Percentiles rank a stretch among this genome's conserved stretches.
phyloP scores from a whole-genome alignment of 35 echinoderm and acorn worm genomes.

The Acanthaster planci region DNA sequence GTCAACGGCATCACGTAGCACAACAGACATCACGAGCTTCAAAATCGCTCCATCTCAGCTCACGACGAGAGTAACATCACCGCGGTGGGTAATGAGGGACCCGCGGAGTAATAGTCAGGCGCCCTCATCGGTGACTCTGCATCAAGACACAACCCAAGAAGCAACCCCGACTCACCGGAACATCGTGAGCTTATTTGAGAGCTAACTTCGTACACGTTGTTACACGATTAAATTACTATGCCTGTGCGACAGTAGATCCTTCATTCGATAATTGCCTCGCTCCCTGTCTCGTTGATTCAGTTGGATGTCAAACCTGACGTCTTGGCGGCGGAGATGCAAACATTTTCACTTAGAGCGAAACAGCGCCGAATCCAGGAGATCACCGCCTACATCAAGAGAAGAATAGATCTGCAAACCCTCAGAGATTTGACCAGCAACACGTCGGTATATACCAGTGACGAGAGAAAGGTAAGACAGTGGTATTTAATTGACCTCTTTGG shows the following conservation, averaged over 20 bases:
- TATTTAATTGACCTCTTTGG: too few species aligned
- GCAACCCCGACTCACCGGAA: background rate
- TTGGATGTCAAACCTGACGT: background rate
- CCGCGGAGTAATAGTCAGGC: too few species aligned
- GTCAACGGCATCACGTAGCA: too few species aligned
- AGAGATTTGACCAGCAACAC: background rate
- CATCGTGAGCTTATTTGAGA: background rate
- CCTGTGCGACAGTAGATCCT: too few species aligned
- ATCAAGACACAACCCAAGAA: background rate
- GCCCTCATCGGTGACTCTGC: too few species aligned
- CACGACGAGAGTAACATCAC: too few species aligned
- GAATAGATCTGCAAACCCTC: background rate
- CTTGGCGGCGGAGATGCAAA: background rate
- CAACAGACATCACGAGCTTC: too few species aligned
- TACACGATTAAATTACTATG: too few species aligned
- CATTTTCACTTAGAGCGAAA: background rate
- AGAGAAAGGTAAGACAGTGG: slow-evolving; percentile 14
- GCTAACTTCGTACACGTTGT: too few species aligned
- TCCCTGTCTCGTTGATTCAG: background rate
- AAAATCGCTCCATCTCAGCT: too few species aligned
- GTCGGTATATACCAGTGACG: background rate
- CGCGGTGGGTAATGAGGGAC: too few species aligned
- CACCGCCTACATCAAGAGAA: background rate
- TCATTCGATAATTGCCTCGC: background rate
- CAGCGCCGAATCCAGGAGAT: background rate